phyloP scores from a whole-genome alignment of 2,113 vertebrate species.

The Pachypanchax playfairii region DNA sequence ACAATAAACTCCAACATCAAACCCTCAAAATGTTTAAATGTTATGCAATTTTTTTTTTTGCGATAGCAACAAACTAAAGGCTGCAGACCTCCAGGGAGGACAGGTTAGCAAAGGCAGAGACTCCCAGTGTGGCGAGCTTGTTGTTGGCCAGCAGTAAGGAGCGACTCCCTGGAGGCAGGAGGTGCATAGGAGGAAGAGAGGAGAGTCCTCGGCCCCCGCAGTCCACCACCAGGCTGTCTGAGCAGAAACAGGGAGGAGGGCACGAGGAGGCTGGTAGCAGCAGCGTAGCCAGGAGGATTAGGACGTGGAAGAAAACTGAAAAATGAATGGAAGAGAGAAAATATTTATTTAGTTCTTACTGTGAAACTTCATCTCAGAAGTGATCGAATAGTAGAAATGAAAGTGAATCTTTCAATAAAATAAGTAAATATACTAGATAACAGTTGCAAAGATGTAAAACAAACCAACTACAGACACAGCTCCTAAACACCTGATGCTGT shows the following conservation, averaged over 20 bases:
- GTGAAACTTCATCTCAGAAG: slow-evolving; percentile 1
- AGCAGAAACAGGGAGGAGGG: slow-evolving; percentile 89
- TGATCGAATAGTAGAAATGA: neutral
- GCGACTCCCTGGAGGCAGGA: slow-evolving; percentile 87
- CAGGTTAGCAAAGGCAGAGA: slow-evolving; percentile 88
- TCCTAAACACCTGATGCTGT: no score
- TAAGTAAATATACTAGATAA: no score
- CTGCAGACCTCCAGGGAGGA: slow-evolving; percentile 85
- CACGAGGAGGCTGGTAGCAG: slow-evolving; percentile 81
- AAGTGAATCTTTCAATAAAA: neutral
- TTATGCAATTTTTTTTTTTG: neutral
- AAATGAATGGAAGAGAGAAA: slow-evolving; percentile 14
- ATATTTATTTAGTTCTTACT: slow-evolving; percentile 3
- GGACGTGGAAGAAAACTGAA: slow-evolving; percentile 85
- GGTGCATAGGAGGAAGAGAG: slow-evolving; percentile 83
- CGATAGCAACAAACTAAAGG: neutral
- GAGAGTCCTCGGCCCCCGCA: slow-evolving; percentile 90
- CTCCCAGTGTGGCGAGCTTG: slow-evolving; percentile 86
- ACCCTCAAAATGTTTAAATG: neutral
- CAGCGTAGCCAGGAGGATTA: slow-evolving; percentile 80
- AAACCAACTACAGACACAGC: no score
- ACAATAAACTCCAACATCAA: no score
- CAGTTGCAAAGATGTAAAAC: no score
- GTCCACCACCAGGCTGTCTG: slow-evolving; percentile 82
- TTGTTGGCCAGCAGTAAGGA: slow-evolving; percentile 95